Evolutionary conservation across 2,797 vertebrate species (phyloP), one percentile per base, ranked within the genome.

Genomic region (Neomorphus geoffroyi): DNA sequence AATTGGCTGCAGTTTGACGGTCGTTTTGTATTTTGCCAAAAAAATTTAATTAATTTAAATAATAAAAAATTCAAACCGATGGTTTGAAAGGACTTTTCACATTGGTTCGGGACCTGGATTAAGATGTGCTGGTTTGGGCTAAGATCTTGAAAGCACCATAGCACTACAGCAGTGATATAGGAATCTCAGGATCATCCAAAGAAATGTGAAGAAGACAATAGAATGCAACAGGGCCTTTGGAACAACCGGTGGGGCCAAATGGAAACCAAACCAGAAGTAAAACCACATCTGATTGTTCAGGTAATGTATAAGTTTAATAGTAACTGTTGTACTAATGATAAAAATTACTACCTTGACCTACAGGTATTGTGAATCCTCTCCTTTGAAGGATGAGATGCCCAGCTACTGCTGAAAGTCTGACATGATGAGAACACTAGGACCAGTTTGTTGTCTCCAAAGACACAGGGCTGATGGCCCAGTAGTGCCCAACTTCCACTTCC

Each of bases 11-110:
- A 81, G 17, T 90, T 88, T 81, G 67, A 65, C 2, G 2, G 85
- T 79, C 85, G 89, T 43, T 90, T 87, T 67, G 28, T 61, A 48
- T 85, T 92, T 93, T 3, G 33, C 86, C 86, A 91, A 95, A 77
- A 37, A 87, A 88, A 86, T 51, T 51, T 35, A 75, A 80, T 50
- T 86, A 22, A 45, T 72, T 91, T 79, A 70, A 84, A 91, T 56
- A 3, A 48, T 14, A 10, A 58, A 79, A 57, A 6, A 0, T 0
- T 23, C 21, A 28, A 89, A 95, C 92, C 17, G 8, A 33, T 74
- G 39, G 37, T 90, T 66, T 54, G 58, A 77, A 87, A 60, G 23
- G 46, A 48, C 46, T 48, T 69, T 80, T 79, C 33, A 21, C 22
- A 33, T 5, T 48, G 35, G 23, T 82, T 93, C 71, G 77, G 83